Evolutionary conservation across 2,113 vertebrate genomes (phyloP).

Genomic region (Hydrochoerus hydrochaeris): DNA sequence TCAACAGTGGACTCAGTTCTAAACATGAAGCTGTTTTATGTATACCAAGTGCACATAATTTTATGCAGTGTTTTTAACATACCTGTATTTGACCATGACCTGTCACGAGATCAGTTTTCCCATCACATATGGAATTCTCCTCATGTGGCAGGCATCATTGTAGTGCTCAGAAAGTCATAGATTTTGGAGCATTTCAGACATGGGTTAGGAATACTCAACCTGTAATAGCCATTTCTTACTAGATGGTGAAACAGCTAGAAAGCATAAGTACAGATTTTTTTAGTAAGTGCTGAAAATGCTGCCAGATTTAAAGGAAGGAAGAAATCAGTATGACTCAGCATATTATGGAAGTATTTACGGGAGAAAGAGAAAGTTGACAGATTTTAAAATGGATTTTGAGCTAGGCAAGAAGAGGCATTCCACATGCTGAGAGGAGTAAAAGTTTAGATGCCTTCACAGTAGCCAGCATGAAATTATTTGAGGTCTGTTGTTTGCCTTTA

Average conservation of each 20-base stretch:
- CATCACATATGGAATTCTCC: not conserved
- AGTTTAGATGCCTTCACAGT: not conserved
- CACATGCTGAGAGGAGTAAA: not conserved
- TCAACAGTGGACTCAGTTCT: not conserved
- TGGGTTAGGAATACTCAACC: not conserved
- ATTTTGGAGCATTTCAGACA: not conserved
- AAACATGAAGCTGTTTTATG: not conserved
- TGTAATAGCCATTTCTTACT: conserved; percentile 43
- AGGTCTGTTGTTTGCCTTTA: conserved; percentile 10
- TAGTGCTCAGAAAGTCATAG: not conserved
- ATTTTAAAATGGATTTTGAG: conserved; percentile 43
- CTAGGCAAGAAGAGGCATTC: not conserved
- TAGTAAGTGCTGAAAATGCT: conserved; percentile 50
- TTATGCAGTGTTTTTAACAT: not conserved
- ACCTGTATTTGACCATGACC: not conserved
- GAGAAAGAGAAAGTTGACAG: not conserved
- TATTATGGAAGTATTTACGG: not conserved
- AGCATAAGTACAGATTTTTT: not conserved
- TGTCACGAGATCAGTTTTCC: not conserved
- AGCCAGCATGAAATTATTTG: not conserved
- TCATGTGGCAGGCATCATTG: not conserved
- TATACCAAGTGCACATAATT: not conserved
- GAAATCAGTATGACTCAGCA: not conserved
- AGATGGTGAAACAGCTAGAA: conserved; percentile 58
- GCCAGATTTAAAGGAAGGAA: not conserved